Percentiles rank a stretch among this genome's conserved stretches.
Conservation (phyloP, 2,797 vertebrate genomes). For the Poecilia picta region DNA sequence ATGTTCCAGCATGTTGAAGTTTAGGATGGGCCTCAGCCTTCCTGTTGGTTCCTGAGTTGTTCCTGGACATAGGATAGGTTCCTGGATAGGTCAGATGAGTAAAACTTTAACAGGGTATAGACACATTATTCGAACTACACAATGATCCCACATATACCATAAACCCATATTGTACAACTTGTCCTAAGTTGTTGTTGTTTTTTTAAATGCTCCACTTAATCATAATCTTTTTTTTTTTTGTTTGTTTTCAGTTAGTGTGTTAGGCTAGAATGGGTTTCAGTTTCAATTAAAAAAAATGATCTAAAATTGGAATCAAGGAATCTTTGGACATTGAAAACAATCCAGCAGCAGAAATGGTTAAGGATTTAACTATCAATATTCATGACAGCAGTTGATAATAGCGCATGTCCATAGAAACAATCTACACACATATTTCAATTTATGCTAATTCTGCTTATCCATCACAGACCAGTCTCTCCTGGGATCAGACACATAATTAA, state of each 20-base stretch:
- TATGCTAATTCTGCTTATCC: slow-evolving; percentile 11
- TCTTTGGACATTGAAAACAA: neutral
- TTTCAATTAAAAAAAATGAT: neutral
- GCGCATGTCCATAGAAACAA: neutral
- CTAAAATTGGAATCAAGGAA: neutral
- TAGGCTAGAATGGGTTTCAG: neutral
- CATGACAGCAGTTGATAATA: neutral
- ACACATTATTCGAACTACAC: neutral
- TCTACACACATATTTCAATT: neutral
- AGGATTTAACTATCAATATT: slow-evolving; percentile 2
- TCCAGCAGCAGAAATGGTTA: neutral
- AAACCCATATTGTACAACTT: neutral
- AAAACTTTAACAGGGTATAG: neutral
- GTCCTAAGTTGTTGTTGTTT: neutral
- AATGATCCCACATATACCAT: too few relatives aligned
- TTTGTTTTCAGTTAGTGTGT: neutral
- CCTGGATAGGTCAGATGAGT: too few relatives aligned
- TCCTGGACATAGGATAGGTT: too few relatives aligned
- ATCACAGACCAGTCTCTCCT: neutral
- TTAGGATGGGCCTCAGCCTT: neutral
- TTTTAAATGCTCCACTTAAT: neutral
- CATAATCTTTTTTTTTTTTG: neutral
- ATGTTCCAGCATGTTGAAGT: neutral
- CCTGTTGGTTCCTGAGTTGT: neutral
- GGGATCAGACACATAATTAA: slow-evolving; percentile 21